These are phyloP conservation scores for Brachionus asplanchnoidis DNA, from an alignment of 1,140 invertebrate species.

Conservation along the genomic window DNA sequence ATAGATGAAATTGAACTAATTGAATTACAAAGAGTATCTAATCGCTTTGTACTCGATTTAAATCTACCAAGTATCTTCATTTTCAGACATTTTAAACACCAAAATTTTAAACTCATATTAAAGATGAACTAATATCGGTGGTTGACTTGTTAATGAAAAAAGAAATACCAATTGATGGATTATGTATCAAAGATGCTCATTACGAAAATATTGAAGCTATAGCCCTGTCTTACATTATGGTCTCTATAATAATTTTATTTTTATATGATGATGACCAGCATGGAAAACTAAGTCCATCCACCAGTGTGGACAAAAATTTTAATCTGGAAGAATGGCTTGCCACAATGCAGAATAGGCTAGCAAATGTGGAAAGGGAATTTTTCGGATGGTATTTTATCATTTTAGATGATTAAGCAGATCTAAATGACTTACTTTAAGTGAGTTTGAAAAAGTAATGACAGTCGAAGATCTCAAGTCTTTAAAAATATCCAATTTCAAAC, in stretches of 20 bases:
- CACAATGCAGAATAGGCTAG: not conserved
- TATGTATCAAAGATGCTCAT: not conserved
- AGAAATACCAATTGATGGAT: not conserved
- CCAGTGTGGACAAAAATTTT: not conserved
- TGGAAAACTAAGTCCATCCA: not conserved
- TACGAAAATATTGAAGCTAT: slow-evolving; percentile 25
- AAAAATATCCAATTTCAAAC: slow-evolving; percentile 1
- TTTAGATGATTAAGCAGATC: no score
- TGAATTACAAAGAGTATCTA: not conserved
- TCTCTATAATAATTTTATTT: not conserved
- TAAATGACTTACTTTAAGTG: not conserved
- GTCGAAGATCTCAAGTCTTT: slow-evolving; percentile 9
- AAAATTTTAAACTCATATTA: not conserved
- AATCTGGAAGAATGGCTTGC: not conserved
- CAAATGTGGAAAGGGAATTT: not conserved
- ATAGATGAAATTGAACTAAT: slow-evolving; percentile 37
- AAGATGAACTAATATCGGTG: not conserved
- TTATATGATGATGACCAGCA: not conserved
- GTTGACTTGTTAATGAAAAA: slow-evolving; percentile 22
- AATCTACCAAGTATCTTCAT: slow-evolving; percentile 30
- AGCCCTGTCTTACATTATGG: slow-evolving; percentile 8
- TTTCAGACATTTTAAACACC: not conserved
- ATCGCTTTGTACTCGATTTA: slow-evolving; percentile 27
- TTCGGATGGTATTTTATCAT: not conserved
- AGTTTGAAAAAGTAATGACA: not conserved